A percentile compares a stretch with the other conserved stretches of the same genome.
Evolutionary conservation across 2,113 vertebrate genomes (phyloP).

Genomic region (Todiramphus saurophagus): DNA sequence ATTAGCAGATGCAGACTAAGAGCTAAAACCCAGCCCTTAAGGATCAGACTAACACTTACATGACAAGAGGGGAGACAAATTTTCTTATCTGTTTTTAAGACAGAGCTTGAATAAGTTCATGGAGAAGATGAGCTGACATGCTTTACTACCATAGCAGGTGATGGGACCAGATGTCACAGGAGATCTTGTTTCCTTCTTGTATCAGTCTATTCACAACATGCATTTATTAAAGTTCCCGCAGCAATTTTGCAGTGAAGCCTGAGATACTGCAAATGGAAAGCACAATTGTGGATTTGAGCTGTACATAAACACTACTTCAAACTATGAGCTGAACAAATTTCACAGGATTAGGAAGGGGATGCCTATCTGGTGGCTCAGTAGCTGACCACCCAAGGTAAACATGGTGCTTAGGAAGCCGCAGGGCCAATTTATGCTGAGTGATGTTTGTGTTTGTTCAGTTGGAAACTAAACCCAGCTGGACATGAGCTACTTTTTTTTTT

Average conservation of each 20-base stretch:
- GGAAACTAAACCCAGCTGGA: not conserved
- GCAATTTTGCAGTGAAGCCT: not conserved
- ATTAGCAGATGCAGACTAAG: not conserved
- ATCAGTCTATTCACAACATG: not conserved
- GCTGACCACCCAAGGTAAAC: not conserved
- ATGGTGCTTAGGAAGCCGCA: not conserved
- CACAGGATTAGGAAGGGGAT: not conserved
- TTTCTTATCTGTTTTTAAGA: not conserved
- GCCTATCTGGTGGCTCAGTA: not conserved
- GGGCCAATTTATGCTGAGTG: not conserved
- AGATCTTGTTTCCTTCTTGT: not conserved
- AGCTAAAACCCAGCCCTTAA: not conserved
- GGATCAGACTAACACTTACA: not conserved
- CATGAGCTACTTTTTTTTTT: not conserved
- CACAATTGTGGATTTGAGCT: not conserved
- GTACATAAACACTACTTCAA: not conserved
- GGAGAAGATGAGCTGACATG: not conserved
- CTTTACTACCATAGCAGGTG: not conserved
- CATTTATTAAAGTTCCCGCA: not conserved
- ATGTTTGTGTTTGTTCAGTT: not conserved
- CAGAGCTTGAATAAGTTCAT: not conserved
- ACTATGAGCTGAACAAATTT: not conserved
- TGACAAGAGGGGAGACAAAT: not conserved
- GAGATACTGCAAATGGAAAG: not conserved
- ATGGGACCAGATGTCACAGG: not conserved